Percentiles rank a stretch among this genome's conserved stretches.
These are phyloP conservation scores for Oeneis ivallda DNA, from an alignment of 2,888 invertebrate genomes.

Conservation along the genomic window DNA sequence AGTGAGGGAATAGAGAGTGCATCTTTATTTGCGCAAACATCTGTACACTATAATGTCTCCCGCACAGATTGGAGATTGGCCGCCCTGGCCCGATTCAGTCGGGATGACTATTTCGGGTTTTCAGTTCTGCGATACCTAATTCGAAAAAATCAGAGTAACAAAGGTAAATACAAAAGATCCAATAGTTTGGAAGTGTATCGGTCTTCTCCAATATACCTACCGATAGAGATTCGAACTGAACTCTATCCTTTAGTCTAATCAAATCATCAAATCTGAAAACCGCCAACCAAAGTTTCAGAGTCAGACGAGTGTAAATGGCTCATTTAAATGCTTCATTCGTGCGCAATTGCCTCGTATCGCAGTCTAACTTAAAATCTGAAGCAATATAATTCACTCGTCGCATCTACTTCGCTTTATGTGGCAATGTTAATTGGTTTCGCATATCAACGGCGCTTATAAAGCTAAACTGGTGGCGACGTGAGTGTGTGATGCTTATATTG, in stretches of 20 bases:
- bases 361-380: slow-evolving; percentile 23
- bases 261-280: slow-evolving; percentile 13
- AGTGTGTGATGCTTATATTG: slow-evolving; percentile 12
- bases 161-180: background rate
- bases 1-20: too few relatives aligned
- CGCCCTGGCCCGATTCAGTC: too few relatives aligned
- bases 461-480: slow-evolving; percentile 18
- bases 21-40: too few relatives aligned
- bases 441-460: slow-evolving; percentile 29
- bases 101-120: too few relatives aligned
- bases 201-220: background rate
- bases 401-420: slow-evolving; percentile 38
- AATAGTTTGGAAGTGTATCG: background rate
- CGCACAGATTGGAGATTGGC: too few relatives aligned
- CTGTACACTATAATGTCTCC: too few relatives aligned
- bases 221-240: background rate
- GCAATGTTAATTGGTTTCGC: slow-evolving; percentile 47
- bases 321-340: slow-evolving; percentile 19
- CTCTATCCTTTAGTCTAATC: background rate
- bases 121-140: too few relatives aligned
- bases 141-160: background rate
- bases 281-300: slow-evolving; percentile 6
- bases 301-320: slow-evolving; percentile 9
- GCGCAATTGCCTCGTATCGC: slow-evolving; percentile 16
- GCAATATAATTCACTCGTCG: slow-evolving; percentile 14